Base-by-base conservation (phyloP, 2,797 vertebrate genomes). In the Leptatherina wallacei region DNA sequence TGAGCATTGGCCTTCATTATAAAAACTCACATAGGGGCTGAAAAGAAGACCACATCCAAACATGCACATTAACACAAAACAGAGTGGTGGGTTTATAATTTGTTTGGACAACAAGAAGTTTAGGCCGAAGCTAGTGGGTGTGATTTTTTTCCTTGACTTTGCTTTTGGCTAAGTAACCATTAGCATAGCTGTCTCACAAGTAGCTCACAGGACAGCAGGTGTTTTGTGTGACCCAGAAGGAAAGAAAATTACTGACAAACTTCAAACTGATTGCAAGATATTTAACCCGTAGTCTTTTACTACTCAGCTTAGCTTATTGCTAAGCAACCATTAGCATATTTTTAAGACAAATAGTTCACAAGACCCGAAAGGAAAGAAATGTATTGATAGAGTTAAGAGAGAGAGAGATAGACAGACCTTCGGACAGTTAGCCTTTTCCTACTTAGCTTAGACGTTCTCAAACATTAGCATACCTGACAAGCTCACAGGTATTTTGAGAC, bases 101-200 rank as follows among this genome's bases (percentile, higher is more conserved):
- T 75, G 30, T 69, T 36, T 68, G 61, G 67, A 66, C 83, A 83
- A 82, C 73, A 75, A 73, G 73, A 84, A 66, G 73, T 64, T 44
- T 20, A 60, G n/a, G 29, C 68, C 33, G 27, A 76, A 62, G 66
- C 61, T 33, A 14, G 30, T 7, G 38, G 20, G 33, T 54, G 55
- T 20, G 35, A 55, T 70, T 82, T 14, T 14, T 13, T 13, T 3
- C 3, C 38, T 11, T 38, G 36, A 38, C 36, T 38, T 38, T 38
- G 2, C 36, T 38, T 38, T 3, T 38, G 36, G 12, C 10, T 38
- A 38, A 38, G 36, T 7, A 38, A 12, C 6, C 7, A 38, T 12
- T 38, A 38, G 36, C 36, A 4, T 22, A 49, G n/a, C 5, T 47
- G 24, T 61, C 2, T 29, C 10, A 40, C 8, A 38, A 16, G 18